Evolutionary conservation across 2,797 vertebrate species (phyloP).

Genomic region (Alca torda): DNA sequence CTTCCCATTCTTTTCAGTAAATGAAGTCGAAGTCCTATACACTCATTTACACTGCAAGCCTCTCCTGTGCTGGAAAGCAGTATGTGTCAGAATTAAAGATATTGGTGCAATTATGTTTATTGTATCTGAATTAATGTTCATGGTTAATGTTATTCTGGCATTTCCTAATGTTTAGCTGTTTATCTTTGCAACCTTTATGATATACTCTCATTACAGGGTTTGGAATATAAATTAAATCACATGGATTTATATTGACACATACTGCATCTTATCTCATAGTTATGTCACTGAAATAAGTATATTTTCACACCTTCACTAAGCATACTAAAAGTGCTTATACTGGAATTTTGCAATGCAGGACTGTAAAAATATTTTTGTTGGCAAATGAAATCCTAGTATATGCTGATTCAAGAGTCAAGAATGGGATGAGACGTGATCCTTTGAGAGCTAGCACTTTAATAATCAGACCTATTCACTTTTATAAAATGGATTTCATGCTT

Average conservation of each 20-base stretch:
- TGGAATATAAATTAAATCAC: not conserved
- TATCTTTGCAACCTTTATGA: not conserved
- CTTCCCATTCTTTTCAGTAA: not conserved
- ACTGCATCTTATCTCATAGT: not conserved
- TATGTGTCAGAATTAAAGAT: not conserved
- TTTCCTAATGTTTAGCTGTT: not conserved
- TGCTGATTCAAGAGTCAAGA: constrained; percentile 24
- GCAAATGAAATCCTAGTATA: not conserved
- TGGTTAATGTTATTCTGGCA: not conserved
- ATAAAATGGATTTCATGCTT: constrained; percentile 28
- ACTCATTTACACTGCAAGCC: not conserved
- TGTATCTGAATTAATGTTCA: not conserved
- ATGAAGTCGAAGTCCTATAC: not conserved
- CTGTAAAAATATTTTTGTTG: constrained; percentile 24
- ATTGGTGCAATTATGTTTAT: not conserved
- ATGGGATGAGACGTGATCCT: constrained; percentile 21
- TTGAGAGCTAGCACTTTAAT: constrained; percentile 33
- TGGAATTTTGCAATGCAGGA: not conserved
- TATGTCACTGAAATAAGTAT: not conserved
- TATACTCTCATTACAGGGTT: not conserved
- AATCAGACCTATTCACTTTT: constrained; percentile 16
- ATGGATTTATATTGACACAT: not conserved
- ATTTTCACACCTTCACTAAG: constrained; percentile 2
- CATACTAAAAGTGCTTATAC: not conserved
- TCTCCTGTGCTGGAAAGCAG: not conserved